These are phyloP conservation scores for Sula dactylatra DNA, from an alignment of 2,113 vertebrate species.

Conservation along the genomic window DNA sequence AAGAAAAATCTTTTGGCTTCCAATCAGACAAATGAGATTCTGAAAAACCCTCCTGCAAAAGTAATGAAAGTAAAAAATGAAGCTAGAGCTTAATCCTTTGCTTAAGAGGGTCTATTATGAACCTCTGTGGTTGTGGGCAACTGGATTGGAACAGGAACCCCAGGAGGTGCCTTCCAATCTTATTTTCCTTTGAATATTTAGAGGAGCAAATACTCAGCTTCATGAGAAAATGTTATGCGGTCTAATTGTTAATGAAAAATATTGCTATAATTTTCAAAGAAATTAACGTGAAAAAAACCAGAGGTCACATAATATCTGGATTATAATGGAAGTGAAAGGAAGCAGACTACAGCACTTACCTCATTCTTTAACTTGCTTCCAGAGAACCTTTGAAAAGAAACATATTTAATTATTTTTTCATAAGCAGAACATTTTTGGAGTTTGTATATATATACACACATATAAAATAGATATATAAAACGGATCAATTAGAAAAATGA, in stretches of 20 bases:
- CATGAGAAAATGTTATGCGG: background rate
- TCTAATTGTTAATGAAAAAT: background rate
- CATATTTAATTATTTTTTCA: constrained; percentile 32
- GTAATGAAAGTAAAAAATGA: background rate
- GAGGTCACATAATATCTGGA: background rate
- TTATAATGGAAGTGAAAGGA: background rate
- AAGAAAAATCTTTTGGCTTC: background rate
- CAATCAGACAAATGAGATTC: background rate
- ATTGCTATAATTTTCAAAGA: background rate
- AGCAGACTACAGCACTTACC: constrained; percentile 71
- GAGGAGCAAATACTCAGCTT: background rate
- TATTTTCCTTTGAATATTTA: background rate
- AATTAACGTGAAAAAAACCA: background rate
- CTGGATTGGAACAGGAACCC: background rate
- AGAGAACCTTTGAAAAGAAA: constrained; percentile 86
- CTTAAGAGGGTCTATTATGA: background rate
- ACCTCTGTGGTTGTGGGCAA: background rate
- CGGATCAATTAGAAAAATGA: background rate
- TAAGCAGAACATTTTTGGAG: background rate
- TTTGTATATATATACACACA: background rate
- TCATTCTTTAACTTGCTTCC: constrained; percentile 98
- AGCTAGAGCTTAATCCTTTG: background rate
- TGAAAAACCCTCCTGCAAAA: background rate
- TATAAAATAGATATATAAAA: background rate
- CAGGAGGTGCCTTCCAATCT: background rate